Base-by-base conservation (phyloP, 2,888 invertebrate genomes). In the Pegoplata infirma region DNA sequence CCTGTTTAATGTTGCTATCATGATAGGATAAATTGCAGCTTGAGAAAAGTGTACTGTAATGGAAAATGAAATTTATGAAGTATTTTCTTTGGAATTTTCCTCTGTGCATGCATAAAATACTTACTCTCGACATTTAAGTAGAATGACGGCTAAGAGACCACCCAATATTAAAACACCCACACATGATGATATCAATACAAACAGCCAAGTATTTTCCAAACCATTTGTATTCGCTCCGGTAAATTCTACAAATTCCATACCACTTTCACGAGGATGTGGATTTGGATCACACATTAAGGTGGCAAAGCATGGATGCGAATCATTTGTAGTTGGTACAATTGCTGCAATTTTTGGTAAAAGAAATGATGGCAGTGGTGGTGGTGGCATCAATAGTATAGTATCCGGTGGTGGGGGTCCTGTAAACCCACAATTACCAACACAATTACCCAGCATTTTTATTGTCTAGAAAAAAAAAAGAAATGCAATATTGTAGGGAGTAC, bases 121-220 rank as follows among this genome's bases (percentile, higher is more conserved):
- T 86, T 82, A 96, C 96, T 96, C 95, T 92, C 95, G 92, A 89
- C 95, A 96, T 88, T 95, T 94, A 80, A 96, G 91, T 61, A 96
- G 91, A 85, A 96, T 93, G 71, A 96, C 91, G 0, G 96, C 95
- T 36, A 96, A 90, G 19, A 96, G 90, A 3, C 95, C 94, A 12
- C 95, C 96, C 61, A 96, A 91, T 81, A 96, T 92, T 40, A 96
- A 91, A 16, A 96, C 94, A 3, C 94, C 95, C 82, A 95, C 92
- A 85, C 95, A 94, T 71, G 95, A 95, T 0, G 94, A 94, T 84
- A 95, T 94, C 76, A 96, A 89, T 47, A 95, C 93, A 81, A 96
- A 91, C 63, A 96, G 91, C 96, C 96, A 96, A 0, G 96, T 95
- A 87, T 96, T 95, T 82, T 95, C 95, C 69, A 88, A 82, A 7